phyloP scores from a whole-genome alignment of 2,113 vertebrate genomes.

The Anolis carolinensis region DNA sequence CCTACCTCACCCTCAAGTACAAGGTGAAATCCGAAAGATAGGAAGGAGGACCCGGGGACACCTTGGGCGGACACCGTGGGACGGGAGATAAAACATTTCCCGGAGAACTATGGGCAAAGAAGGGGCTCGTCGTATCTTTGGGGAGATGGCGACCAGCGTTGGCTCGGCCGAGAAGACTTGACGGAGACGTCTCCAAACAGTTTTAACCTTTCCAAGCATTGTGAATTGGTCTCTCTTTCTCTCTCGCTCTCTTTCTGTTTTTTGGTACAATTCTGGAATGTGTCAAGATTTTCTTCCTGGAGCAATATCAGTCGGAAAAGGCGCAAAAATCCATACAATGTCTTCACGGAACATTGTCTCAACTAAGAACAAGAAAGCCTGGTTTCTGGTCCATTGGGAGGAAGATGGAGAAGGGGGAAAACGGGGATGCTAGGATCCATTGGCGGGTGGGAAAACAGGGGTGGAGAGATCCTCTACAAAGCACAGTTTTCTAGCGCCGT shows the following conservation, averaged over 20 bases:
- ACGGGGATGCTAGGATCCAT: not conserved
- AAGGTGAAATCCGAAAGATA: constrained; percentile 96
- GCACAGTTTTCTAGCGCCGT: not conserved
- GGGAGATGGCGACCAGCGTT: constrained; percentile 48
- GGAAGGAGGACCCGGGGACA: constrained; percentile 31
- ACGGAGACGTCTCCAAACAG: constrained; percentile 71
- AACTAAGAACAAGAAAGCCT: not conserved
- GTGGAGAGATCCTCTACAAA: not conserved
- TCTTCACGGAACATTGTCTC: not conserved
- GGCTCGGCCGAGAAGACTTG: constrained; percentile 69
- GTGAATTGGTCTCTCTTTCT: not conserved
- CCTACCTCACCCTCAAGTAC: constrained; percentile 95
- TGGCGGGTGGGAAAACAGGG: not conserved
- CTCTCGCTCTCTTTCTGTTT: not conserved
- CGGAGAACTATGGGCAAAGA: not conserved
- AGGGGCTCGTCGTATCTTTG: no score
- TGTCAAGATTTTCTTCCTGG: constrained; percentile 31
- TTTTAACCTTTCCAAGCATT: constrained; percentile 76
- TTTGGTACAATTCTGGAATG: constrained; percentile 59
- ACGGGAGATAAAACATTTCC: constrained; percentile 19
- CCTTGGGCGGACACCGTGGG: constrained; percentile 28
- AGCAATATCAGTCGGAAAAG: accelerated
- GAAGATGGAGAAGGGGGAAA: not conserved
- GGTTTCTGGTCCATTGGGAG: not conserved
- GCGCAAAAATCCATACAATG: not conserved